Evolutionary conservation across 1,140 invertebrate species (phyloP).

Genomic region (Myzus persicae): DNA sequence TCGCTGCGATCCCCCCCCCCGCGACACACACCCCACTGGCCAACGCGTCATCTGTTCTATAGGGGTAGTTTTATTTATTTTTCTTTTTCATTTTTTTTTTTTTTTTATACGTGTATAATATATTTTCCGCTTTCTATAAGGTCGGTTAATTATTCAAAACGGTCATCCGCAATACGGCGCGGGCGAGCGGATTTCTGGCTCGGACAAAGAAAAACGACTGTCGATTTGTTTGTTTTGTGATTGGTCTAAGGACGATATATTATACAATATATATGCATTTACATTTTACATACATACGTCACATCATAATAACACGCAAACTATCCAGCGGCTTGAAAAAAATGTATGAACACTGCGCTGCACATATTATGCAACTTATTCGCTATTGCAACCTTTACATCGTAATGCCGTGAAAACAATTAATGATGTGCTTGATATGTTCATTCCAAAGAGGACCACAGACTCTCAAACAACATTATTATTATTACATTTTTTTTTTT

Average conservation of each 20-base stretch:
- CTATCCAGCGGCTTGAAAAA: not conserved
- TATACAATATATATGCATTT: not conserved
- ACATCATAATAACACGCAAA: not conserved
- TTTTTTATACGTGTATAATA: slow-evolving; percentile 5
- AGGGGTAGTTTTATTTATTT: slow-evolving; percentile 9
- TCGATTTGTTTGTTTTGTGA: slow-evolving; percentile 18
- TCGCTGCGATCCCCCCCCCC: not conserved
- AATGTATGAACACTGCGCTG: not conserved
- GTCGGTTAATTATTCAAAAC: slow-evolving; percentile 49
- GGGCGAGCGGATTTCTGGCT: not conserved
- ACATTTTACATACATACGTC: not conserved
- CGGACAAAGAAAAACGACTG: not conserved
- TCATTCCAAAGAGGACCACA: not conserved
- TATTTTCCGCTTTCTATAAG: slow-evolving; percentile 11
- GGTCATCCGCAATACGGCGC: slow-evolving; percentile 27
- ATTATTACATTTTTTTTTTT: not conserved
- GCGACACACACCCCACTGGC: not conserved
- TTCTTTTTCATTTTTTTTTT: not conserved
- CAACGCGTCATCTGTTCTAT: slow-evolving; percentile 27
- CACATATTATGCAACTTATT: not conserved
- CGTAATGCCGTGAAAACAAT: not conserved
- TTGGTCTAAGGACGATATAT: no score
- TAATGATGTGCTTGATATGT: not conserved
- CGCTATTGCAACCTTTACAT: not conserved
- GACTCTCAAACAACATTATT: not conserved